Evolutionary conservation across 2,113 vertebrate species (phyloP).

Genomic region (Xiphophorus maculatus): DNA sequence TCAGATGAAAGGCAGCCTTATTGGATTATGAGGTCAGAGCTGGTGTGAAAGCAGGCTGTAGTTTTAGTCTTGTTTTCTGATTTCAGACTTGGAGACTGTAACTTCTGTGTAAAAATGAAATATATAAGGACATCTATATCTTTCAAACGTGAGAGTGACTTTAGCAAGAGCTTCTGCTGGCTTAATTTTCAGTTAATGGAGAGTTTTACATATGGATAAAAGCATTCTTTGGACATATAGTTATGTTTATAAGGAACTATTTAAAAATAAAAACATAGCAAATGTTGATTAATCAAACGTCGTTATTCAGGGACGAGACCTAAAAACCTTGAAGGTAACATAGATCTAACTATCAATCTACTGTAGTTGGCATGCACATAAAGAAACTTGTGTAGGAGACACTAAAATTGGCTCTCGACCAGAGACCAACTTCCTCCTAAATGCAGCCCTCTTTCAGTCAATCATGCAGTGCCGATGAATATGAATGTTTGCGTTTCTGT

Average conservation of each 20-base stretch:
- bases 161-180: neutral
- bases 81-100: neutral
- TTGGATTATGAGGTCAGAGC: too few species aligned
- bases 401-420: neutral
- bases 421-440: neutral
- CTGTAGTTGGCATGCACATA: neutral
- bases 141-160: neutral
- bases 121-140: neutral
- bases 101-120: neutral
- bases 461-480: neutral
- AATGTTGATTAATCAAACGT: neutral
- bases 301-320: neutral
- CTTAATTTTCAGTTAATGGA: neutral
- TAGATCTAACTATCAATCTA: neutral
- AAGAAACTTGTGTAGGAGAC: neutral
- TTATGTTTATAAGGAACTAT: neutral
- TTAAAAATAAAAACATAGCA: neutral
- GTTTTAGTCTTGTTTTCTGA: too few species aligned
- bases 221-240: neutral
- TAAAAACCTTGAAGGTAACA: neutral
- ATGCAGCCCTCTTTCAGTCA: neutral
- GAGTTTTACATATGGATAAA: neutral
- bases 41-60: too few species aligned
- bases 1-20: too few species aligned
- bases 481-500: neutral